Conservation (phyloP, 2,797 vertebrate genomes). For the Lepus oiostolus region DNA sequence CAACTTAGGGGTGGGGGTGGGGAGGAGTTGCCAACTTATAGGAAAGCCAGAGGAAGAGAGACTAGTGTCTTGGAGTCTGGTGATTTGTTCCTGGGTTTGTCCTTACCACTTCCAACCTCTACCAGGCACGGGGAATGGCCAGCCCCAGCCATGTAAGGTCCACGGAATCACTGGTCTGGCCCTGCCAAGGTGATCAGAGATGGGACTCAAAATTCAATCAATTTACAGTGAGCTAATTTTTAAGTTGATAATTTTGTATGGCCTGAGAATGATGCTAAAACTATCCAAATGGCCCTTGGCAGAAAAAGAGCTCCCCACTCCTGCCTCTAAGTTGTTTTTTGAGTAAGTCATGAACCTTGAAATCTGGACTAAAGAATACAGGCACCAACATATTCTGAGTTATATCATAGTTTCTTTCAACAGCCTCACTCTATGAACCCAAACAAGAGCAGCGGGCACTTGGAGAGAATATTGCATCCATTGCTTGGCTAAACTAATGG, state of each 20-base stretch:
- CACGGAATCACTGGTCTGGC: too few relatives aligned
- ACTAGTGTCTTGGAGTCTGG: background rate
- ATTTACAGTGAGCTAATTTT: too few relatives aligned
- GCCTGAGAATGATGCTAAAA: too few relatives aligned
- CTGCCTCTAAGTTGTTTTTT: background rate
- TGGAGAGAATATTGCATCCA: background rate
- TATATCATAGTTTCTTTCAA: slow-evolving; percentile 36
- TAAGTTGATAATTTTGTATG: too few relatives aligned
- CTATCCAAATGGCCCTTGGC: too few relatives aligned
- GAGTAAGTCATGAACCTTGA: slow-evolving; percentile 44
- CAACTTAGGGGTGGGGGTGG: background rate
- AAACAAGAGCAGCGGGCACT: background rate
- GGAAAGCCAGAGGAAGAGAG: background rate
- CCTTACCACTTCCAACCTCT: background rate
- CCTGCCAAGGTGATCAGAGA: too few relatives aligned
- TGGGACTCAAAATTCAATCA: too few relatives aligned
- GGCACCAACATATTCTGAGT: background rate
- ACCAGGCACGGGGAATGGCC: too few relatives aligned
- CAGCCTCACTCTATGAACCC: slow-evolving; percentile 21
- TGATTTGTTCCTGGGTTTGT: background rate
- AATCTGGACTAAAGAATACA: slow-evolving; percentile 33
- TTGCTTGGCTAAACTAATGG: background rate
- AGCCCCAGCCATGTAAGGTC: too few relatives aligned
- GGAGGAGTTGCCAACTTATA: background rate
- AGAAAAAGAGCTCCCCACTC: too few relatives aligned